These are phyloP conservation scores for Escarpia spicata DNA, from an alignment of 2,888 invertebrate genomes.

Conservation along the genomic window DNA sequence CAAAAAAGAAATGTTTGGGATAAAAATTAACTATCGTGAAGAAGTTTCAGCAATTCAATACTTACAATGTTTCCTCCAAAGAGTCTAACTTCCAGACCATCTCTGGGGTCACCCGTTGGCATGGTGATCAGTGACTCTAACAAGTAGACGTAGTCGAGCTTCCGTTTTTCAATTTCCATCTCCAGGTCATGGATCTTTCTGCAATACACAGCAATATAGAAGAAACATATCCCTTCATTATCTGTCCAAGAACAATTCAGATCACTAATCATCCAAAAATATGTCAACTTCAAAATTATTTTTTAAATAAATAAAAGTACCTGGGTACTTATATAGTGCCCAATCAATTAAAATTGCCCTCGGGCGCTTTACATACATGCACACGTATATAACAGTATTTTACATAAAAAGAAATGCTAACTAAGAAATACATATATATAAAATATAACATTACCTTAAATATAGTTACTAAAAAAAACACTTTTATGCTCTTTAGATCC, in stretches of 20 bases:
- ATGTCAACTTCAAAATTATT: not conserved
- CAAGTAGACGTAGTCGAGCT: slow-evolving; percentile 67
- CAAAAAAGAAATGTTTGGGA: too few species aligned
- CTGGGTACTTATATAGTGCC: too few species aligned
- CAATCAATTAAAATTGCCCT: too few species aligned
- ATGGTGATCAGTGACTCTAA: slow-evolving; percentile 68
- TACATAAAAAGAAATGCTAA: too few species aligned
- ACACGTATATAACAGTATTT: too few species aligned
- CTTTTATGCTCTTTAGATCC: too few species aligned
- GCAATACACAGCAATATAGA: slow-evolving; percentile 31
- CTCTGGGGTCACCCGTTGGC: slow-evolving; percentile 66
- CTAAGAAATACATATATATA: too few species aligned
- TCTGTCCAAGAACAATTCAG: not conserved
- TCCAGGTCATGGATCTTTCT: slow-evolving; percentile 61
- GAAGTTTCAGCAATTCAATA: slow-evolving; percentile 14
- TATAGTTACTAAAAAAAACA: too few species aligned
- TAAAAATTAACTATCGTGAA: too few species aligned
- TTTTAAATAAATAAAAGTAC: too few species aligned
- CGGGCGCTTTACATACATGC: too few species aligned
- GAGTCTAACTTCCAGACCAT: slow-evolving; percentile 66
- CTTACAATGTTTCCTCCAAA: slow-evolving; percentile 67
- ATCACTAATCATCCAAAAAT: not conserved
- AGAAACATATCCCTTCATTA: not conserved
- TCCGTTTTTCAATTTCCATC: slow-evolving; percentile 65
- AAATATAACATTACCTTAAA: too few species aligned